phyloP scores from a whole-genome alignment of 1,140 invertebrate genomes.

The Heliothis virescens region DNA sequence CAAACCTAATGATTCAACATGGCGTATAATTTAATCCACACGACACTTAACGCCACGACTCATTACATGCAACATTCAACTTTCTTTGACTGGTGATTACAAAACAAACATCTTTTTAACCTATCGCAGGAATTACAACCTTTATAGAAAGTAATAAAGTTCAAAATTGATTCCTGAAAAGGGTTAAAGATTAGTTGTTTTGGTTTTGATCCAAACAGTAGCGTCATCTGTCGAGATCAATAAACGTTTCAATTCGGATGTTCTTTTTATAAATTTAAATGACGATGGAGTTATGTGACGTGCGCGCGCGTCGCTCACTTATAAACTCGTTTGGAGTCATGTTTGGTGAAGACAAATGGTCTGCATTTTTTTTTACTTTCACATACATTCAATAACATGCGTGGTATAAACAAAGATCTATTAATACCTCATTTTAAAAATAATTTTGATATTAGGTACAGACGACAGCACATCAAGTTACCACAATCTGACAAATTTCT shows the following conservation, averaged over 20 bases:
- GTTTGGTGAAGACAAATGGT: slow-evolving; percentile 30
- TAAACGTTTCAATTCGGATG: slow-evolving; percentile 47
- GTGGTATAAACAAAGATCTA: neutral
- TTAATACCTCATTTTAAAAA: too few relatives aligned
- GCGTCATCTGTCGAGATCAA: slow-evolving; percentile 46
- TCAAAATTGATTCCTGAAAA: neutral
- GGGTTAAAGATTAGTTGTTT: neutral
- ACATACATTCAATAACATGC: neutral
- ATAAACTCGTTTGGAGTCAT: slow-evolving; percentile 14
- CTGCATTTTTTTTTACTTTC: neutral
- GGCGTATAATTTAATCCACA: slow-evolving; percentile 47
- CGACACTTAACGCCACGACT: slow-evolving; percentile 41
- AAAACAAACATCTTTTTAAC: slow-evolving; percentile 3
- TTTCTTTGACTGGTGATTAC: slow-evolving; percentile 27
- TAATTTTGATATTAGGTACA: too few relatives aligned
- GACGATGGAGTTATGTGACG: slow-evolving; percentile 43
- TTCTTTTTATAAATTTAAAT: slow-evolving; percentile 45
- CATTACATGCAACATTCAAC: slow-evolving; percentile 44
- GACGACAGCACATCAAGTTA: too few relatives aligned
- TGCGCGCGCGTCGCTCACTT: slow-evolving; percentile 39
- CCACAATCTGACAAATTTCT: too few relatives aligned
- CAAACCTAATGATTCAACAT: slow-evolving; percentile 41
- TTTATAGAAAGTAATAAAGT: neutral
- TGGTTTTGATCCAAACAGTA: slow-evolving; percentile 13
- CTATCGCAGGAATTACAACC: neutral